phyloP scores from a whole-genome alignment of 2,888 invertebrate species.

The Tenodera sinensis region DNA sequence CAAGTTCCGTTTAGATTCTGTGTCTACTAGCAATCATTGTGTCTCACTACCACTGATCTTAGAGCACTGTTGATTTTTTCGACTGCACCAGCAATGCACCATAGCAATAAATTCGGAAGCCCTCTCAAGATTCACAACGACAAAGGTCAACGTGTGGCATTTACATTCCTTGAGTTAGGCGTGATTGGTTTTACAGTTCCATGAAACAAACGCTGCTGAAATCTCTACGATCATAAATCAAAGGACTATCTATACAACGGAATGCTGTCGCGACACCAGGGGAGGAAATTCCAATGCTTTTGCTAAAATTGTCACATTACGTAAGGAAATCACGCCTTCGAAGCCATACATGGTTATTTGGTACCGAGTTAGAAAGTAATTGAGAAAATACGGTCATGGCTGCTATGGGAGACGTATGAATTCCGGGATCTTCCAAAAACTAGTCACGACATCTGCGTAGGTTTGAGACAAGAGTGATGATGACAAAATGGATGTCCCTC shows the following conservation, averaged over 20 bases:
- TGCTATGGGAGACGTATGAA: not conserved
- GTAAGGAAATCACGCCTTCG: not conserved
- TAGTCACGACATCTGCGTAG: not conserved
- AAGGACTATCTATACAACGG: not conserved
- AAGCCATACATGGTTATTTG: not conserved
- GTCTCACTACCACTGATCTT: no score
- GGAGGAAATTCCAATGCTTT: not conserved
- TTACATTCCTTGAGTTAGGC: not conserved
- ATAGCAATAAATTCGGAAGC: no score
- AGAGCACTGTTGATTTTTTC: no score
- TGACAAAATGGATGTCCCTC: not conserved
- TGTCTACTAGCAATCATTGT: no score
- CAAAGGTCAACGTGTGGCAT: not conserved
- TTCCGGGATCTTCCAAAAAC: not conserved
- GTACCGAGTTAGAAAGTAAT: not conserved
- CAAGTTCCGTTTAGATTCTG: not conserved
- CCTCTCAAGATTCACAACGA: not conserved
- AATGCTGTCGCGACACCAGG: not conserved
- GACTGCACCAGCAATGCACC: no score
- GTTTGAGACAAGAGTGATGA: not conserved
- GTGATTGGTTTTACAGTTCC: not conserved
- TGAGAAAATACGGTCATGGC: not conserved
- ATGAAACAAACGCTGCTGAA: not conserved
- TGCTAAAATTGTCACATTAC: not conserved
- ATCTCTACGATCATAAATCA: not conserved